Evolutionary conservation across 2,888 invertebrate genomes (phyloP), one percentile per base, ranked within the genome.

Genomic region (Agrochola lychnidis): DNA sequence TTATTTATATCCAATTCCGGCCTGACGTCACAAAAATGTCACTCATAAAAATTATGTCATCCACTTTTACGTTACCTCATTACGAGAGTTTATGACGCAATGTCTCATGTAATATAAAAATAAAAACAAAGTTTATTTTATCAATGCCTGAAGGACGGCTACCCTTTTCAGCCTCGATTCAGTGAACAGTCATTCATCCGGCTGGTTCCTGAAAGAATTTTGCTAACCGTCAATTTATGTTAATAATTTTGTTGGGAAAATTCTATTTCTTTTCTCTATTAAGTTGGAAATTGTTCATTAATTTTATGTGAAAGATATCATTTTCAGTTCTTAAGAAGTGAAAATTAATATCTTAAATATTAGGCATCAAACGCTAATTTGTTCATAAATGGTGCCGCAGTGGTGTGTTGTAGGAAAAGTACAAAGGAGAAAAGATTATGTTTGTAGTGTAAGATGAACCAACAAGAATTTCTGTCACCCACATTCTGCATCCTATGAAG

Each of bases 121-220:
- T 48, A 61, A 61, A 68, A 67, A 71, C 61, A 76, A 81, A 62
- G 70, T 78, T 70, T 84, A 77, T 83, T 81, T 86, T 83, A 76
- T 86, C 78, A 70, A 86, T 78, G 81, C 48, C 73, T 76, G 70
- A 76, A 85, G 53, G 76, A 86, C 72, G 40, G 40, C 42, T 71
- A 85, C 85, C 85, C 86, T 86, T 85, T 85, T 85, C 85, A 85
- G 70, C 30, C 67, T 61, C 84, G 84, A 74, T 59, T 86, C 81
- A 85, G 12, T 83, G 84, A 81, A 76, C 73, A 77, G 71, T 62
- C 63, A 78, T 81, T 74, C 78, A 78, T 63, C 42, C 53, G 64
- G 30, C 45, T 74, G 66, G 53, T 70, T 85, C 42, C 42, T 79
- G 64, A 86, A 85, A 84, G 72, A 86, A 79, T 78, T 70, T 85